phyloP scores from a whole-genome alignment of 2,797 vertebrate species.

The Falco columbarius region DNA sequence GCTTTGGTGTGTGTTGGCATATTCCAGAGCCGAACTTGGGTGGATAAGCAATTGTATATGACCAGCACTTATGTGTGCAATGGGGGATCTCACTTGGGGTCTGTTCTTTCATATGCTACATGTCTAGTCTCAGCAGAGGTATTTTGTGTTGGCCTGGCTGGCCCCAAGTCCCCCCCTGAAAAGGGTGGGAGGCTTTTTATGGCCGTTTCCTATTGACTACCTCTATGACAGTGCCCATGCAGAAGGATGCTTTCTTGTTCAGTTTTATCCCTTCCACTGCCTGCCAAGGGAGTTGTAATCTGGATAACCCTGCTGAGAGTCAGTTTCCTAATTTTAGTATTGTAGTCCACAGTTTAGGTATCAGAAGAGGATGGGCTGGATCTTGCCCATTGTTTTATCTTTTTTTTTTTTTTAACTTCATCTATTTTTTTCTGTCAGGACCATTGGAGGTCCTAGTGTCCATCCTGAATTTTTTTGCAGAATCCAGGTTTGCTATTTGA shows the following conservation, averaged over 20 bases:
- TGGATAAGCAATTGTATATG: no score
- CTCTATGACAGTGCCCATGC: background rate
- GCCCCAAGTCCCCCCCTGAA: rapidly evolving
- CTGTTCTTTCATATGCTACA: no score
- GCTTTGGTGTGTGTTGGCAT: no score
- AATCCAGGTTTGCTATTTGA: background rate
- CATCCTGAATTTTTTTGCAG: background rate
- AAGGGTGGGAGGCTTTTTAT: rapidly evolving
- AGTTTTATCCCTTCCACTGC: background rate
- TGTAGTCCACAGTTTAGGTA: background rate
- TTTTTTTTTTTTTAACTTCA: background rate
- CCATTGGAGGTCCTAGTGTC: background rate
- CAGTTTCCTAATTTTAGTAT: background rate
- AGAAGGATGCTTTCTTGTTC: background rate
- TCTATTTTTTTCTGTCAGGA: background rate
- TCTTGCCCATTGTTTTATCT: background rate
- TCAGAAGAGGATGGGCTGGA: background rate
- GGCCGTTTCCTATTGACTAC: background rate
- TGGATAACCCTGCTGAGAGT: background rate
- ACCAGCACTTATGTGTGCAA: no score
- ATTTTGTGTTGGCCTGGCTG: background rate
- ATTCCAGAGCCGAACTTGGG: no score
- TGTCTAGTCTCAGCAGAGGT: background rate
- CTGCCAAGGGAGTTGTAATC: background rate
- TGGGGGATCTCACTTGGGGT: no score